phyloP scores from a whole-genome alignment of 2,113 vertebrate species.

The Eidolon helvum region DNA sequence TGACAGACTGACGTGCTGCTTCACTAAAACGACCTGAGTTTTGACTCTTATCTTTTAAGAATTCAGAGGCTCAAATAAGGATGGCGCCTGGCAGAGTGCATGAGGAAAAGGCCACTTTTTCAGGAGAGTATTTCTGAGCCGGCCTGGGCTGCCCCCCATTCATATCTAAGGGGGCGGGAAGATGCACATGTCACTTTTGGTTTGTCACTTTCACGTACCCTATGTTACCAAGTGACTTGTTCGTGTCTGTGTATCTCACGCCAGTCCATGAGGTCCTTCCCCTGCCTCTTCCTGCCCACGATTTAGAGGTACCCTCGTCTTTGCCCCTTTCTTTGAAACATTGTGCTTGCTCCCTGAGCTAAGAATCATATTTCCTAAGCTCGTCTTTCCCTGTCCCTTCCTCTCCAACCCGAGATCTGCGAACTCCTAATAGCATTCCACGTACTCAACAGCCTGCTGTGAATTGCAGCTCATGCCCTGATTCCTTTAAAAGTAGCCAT shows the following conservation, averaged over 20 bases:
- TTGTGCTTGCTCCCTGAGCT: background rate
- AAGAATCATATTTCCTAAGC: background rate
- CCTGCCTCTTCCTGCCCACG: background rate
- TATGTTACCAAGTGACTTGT: background rate
- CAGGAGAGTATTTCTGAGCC: background rate
- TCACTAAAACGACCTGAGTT: background rate
- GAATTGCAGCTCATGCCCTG: background rate
- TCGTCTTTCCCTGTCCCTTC: background rate
- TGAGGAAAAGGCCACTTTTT: background rate
- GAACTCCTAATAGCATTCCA: background rate
- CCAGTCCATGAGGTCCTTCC: background rate
- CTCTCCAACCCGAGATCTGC: background rate
- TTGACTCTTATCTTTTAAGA: background rate
- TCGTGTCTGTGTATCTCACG: background rate
- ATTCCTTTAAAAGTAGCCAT: background rate
- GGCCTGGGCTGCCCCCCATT: background rate
- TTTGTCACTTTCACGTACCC: background rate
- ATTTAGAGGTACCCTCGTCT: background rate
- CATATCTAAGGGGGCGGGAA: background rate
- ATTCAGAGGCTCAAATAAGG: background rate
- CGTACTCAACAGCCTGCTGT: background rate
- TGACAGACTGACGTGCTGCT: fast-evolving
- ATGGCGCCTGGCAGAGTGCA: background rate
- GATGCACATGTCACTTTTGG: fast-evolving
- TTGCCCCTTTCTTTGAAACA: background rate